phyloP scores from a whole-genome alignment of 2,797 vertebrate genomes.

The Neopelma chrysocephalum region DNA sequence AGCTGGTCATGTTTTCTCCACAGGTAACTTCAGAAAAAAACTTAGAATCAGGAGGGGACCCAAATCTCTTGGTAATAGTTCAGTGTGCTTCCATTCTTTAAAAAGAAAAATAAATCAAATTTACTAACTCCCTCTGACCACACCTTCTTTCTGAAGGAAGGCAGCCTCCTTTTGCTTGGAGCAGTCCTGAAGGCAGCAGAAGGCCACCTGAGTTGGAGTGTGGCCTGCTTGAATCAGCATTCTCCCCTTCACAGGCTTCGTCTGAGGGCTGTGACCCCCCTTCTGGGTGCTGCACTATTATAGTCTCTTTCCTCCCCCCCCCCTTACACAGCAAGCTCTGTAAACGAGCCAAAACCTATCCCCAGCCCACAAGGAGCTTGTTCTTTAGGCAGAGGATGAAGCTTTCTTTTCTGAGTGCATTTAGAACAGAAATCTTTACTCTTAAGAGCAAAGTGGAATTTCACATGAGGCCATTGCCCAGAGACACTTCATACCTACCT shows the following conservation, averaged over 20 bases:
- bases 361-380: fast-evolving
- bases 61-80: background rate
- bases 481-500: background rate
- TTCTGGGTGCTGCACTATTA: background rate
- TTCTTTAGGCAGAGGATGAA: background rate
- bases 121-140: background rate
- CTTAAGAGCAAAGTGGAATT: background rate
- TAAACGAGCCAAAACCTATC: background rate
- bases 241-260: background rate
- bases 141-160: background rate
- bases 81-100: fast-evolving
- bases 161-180: background rate
- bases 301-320: fast-evolving
- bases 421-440: background rate
- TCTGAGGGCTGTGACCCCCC: background rate
- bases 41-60: background rate
- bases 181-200: background rate
- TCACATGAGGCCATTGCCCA: fast-evolving
- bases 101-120: background rate
- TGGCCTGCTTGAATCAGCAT: background rate
- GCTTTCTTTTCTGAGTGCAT: background rate
- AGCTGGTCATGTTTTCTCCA: slow-evolving; percentile 1
- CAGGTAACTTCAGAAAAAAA: background rate
- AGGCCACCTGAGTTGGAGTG: fast-evolving
- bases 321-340: fast-evolving